phyloP scores from a whole-genome alignment of 1,140 invertebrate genomes.

The Trichogramma pretiosum region DNA sequence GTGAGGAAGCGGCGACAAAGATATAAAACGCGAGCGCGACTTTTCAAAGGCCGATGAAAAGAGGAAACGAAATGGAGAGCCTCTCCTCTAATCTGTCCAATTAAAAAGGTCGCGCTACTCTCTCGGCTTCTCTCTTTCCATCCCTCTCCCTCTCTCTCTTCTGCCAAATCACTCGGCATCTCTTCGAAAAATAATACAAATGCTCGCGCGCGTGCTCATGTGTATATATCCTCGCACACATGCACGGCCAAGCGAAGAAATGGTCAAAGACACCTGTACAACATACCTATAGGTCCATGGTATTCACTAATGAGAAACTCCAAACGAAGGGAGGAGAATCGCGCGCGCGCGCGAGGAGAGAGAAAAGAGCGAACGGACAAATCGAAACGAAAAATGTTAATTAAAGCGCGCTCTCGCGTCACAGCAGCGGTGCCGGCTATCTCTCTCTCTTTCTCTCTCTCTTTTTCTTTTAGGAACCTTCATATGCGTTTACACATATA shows the following conservation, averaged over 20 bases:
- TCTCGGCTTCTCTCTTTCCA: no score
- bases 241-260: no score
- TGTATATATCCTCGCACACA: no score
- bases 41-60: neutral
- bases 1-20: neutral
- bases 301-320: constrained; percentile 44
- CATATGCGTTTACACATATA: no score
- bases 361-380: constrained; percentile 25
- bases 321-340: constrained; percentile 11
- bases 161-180: no score
- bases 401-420: constrained; percentile 31
- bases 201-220: no score
- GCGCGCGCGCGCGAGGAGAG: constrained; percentile 19
- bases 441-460: neutral
- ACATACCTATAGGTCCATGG: no score
- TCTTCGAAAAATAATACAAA: constrained; percentile 24
- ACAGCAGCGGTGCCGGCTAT: neutral
- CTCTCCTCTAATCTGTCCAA: constrained; percentile 38
- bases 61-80: neutral
- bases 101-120: constrained; percentile 37
- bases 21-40: neutral
- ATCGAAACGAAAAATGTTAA: constrained; percentile 44
- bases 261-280: no score
- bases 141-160: no score
- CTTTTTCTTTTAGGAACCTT: no score